Percentiles rank a stretch among this genome's conserved stretches.
Conservation (phyloP, 2,113 vertebrate species). For the Neodontobutis hainanensis region DNA sequence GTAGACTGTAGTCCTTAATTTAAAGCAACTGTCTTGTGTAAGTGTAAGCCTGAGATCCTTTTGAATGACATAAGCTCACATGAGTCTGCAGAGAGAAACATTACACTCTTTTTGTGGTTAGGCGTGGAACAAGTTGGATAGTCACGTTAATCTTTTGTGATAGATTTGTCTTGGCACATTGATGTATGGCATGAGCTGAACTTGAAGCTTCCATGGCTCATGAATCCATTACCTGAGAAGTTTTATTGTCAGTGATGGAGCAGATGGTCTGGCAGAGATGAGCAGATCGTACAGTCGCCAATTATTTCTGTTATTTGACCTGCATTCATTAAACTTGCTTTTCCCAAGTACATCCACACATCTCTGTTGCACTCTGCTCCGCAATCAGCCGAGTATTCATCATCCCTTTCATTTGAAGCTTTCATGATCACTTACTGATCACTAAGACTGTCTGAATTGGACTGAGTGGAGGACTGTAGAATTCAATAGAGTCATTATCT, state of each 20-base stretch:
- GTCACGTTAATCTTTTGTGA: constrained; percentile 10
- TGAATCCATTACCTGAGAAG: constrained; percentile 35
- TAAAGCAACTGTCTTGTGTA: too few species aligned
- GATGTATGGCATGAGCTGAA: constrained; percentile 37
- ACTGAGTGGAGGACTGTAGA: constrained; percentile 7
- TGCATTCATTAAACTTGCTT: constrained; percentile 26
- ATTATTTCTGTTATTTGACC: constrained; percentile 35
- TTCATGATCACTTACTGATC: constrained; percentile 27
- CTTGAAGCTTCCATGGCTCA: constrained; percentile 3
- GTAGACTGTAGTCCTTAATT: too few species aligned
- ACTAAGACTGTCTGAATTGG: constrained; percentile 3
- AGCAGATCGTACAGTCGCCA: background rate
- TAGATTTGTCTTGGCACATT: constrained; percentile 18
- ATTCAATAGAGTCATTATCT: constrained; percentile 10
- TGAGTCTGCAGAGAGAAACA: too few species aligned
- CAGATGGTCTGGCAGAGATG: constrained; percentile 16
- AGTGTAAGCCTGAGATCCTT: too few species aligned
- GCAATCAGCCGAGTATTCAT: constrained; percentile 21
- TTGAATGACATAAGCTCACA: too few species aligned
- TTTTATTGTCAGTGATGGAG: constrained; percentile 49
- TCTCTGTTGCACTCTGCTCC: constrained; percentile 20
- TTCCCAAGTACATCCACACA: constrained; percentile 22
- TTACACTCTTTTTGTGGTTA: too few species aligned
- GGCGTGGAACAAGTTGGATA: background rate
- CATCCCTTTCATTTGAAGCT: constrained; percentile 7